Evolutionary conservation across 2,888 invertebrate species (phyloP).

Genomic region (Drosophila gaucha): DNA sequence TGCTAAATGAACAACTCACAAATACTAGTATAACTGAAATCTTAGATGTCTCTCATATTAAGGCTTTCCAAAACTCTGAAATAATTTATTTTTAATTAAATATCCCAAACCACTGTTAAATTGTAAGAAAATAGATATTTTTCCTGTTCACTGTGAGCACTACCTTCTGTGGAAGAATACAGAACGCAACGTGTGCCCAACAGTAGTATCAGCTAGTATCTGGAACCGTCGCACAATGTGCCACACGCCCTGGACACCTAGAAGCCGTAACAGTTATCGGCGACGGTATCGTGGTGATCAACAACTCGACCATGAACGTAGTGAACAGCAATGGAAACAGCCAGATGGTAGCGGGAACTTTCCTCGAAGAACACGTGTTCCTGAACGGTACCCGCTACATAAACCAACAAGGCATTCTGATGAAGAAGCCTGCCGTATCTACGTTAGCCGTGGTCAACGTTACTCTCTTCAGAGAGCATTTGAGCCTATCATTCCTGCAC

Average conservation of each 20-base stretch:
- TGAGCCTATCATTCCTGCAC: no score
- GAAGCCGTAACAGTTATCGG: not conserved
- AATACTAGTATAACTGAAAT: slow-evolving; percentile 5
- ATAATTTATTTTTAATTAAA: not conserved
- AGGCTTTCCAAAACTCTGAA: slow-evolving; percentile 7
- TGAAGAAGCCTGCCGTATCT: no score
- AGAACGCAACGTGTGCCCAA: slow-evolving; percentile 11
- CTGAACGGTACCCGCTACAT: slow-evolving; percentile 11
- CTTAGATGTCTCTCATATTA: slow-evolving; percentile 4
- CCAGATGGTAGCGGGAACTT: slow-evolving; percentile 8
- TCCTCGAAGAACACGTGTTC: slow-evolving; percentile 3
- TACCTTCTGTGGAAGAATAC: not conserved
- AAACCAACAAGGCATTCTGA: not conserved
- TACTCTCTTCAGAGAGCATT: no score
- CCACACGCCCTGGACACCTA: not conserved
- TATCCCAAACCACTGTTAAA: not conserved
- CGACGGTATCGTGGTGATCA: slow-evolving; percentile 1
- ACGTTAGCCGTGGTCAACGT: no score
- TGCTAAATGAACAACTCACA: slow-evolving; percentile 12
- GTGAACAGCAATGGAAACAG: slow-evolving; percentile 10
- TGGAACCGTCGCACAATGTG: slow-evolving; percentile 6
- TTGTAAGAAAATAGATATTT: slow-evolving; percentile 4
- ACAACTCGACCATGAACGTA: slow-evolving; percentile 12
- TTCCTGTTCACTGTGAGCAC: slow-evolving; percentile 4
- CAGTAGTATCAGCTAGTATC: slow-evolving; percentile 12